phyloP scores from a whole-genome alignment of 2,888 invertebrate species.

The Mechanitis mazaeus region DNA sequence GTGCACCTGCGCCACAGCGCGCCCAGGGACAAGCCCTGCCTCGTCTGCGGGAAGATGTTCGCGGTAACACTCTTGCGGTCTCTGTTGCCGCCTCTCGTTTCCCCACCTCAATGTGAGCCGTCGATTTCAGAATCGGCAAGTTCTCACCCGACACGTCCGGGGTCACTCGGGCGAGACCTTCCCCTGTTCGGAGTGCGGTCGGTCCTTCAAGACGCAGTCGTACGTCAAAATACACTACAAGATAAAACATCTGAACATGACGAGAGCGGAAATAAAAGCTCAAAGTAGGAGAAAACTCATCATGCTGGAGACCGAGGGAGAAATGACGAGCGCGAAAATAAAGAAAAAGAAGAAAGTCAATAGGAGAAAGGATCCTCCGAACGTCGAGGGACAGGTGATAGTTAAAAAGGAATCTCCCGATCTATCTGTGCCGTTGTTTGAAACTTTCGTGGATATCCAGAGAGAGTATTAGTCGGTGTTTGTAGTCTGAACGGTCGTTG shows the following conservation, averaged over 20 bases:
- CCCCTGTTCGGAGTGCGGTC: conserved; percentile 46
- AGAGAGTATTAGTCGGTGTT: conserved; percentile 18
- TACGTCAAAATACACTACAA: conserved; percentile 50
- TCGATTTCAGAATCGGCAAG: conserved; percentile 43
- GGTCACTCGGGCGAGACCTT: conserved; percentile 43
- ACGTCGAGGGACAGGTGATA: conserved; percentile 6
- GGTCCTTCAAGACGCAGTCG: conserved; percentile 45
- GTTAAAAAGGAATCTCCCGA: conserved; percentile 17
- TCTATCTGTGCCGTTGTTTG: conserved; percentile 30
- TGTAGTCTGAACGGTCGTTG: background rate
- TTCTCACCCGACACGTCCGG: conserved; percentile 44
- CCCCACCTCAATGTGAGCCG: background rate
- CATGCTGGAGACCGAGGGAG: conserved; percentile 25
- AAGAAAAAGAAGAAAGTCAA: background rate
- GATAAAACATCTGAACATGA: conserved; percentile 46
- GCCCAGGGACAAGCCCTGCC: conserved; percentile 36
- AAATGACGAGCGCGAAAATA: conserved; percentile 22
- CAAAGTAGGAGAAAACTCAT: conserved; percentile 34
- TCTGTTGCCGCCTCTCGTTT: no score
- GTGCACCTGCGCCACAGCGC: conserved; percentile 31
- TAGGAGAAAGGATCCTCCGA: conserved; percentile 13
- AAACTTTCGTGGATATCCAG: conserved; percentile 33
- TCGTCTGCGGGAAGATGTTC: conserved; percentile 42
- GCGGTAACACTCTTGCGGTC: conserved; percentile 28
- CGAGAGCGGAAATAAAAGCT: conserved; percentile 42